phyloP scores from a whole-genome alignment of 2,888 invertebrate genomes.

The Tachina lurida region DNA sequence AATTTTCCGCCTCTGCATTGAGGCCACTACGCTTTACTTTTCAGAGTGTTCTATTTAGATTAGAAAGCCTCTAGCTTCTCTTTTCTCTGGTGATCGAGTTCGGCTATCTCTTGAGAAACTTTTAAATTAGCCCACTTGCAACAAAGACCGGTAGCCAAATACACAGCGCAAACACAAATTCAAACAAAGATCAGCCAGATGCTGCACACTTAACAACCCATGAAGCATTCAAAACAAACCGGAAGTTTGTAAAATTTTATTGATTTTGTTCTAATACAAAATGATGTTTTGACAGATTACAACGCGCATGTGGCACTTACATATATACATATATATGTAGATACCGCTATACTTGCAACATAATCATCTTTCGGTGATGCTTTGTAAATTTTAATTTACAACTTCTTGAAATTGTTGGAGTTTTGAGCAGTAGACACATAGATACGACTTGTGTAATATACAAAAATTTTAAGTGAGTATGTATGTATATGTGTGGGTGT shows the following conservation, averaged over 20 bases:
- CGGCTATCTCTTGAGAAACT: neutral
- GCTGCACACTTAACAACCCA: constrained; percentile 46
- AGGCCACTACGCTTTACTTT: no score
- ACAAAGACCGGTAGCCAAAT: neutral
- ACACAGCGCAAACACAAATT: constrained; percentile 1
- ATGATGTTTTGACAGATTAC: constrained; percentile 69
- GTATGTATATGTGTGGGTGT: constrained; percentile 13
- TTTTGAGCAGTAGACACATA: neutral
- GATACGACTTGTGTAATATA: neutral
- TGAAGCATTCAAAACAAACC: constrained; percentile 59
- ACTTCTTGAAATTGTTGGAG: constrained; percentile 8
- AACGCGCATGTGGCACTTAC: constrained; percentile 69
- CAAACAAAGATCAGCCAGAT: constrained; percentile 26
- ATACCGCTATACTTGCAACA: constrained; percentile 58
- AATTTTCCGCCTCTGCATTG: no score
- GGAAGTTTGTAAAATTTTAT: constrained; percentile 68
- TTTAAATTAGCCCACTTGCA: constrained; percentile 20
- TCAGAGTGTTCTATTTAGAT: no score
- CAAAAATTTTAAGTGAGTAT: neutral
- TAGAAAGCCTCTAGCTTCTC: no score
- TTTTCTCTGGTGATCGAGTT: no score
- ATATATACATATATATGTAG: constrained; percentile 6
- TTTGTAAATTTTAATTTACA: constrained; percentile 19
- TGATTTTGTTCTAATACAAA: constrained; percentile 65
- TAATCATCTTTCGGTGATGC: constrained; percentile 16